Conservation (phyloP, 2,888 invertebrate genomes). For the Sinelater perroti region DNA sequence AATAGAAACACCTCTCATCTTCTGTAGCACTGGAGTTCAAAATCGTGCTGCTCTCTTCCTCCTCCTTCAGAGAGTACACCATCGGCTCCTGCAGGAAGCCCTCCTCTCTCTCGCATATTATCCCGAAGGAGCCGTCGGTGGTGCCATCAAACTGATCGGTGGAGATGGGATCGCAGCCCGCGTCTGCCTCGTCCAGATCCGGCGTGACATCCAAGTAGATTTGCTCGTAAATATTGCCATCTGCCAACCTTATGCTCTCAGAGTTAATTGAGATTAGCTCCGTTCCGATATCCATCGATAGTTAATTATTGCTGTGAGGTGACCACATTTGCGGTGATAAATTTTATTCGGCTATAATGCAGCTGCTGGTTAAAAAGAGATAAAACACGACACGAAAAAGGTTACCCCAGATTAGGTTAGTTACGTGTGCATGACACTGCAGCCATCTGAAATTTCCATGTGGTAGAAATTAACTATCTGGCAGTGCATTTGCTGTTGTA, state of each 20-base stretch:
- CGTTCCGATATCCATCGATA: constrained; percentile 2
- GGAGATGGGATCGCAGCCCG: background rate
- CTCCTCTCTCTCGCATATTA: background rate
- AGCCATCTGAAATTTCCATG: no score
- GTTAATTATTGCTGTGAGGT: background rate
- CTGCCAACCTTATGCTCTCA: background rate
- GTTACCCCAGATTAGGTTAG: constrained; percentile 18
- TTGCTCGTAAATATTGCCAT: constrained; percentile 15
- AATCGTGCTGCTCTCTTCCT: background rate
- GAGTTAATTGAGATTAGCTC: constrained; percentile 5
- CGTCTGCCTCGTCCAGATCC: background rate
- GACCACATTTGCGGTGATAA: background rate
- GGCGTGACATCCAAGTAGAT: constrained; percentile 8
- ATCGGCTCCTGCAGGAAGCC: background rate
- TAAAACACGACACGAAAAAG: constrained; percentile 2
- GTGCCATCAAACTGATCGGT: constrained; percentile 1
- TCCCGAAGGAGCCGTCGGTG: constrained; percentile 5
- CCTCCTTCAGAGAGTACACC: background rate
- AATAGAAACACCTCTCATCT: constrained; percentile 8
- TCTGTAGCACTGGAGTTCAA: constrained; percentile 14
- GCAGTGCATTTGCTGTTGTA: no score
- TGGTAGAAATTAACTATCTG: no score
- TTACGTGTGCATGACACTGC: no score
- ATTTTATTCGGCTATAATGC: background rate
- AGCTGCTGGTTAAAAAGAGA: background rate